A percentile compares a stretch with the other conserved stretches of the same genome.
These are phyloP conservation scores for Galeopsomyia nigrocyanea DNA, from an alignment of 2,888 invertebrate species.

Conservation along the genomic window DNA sequence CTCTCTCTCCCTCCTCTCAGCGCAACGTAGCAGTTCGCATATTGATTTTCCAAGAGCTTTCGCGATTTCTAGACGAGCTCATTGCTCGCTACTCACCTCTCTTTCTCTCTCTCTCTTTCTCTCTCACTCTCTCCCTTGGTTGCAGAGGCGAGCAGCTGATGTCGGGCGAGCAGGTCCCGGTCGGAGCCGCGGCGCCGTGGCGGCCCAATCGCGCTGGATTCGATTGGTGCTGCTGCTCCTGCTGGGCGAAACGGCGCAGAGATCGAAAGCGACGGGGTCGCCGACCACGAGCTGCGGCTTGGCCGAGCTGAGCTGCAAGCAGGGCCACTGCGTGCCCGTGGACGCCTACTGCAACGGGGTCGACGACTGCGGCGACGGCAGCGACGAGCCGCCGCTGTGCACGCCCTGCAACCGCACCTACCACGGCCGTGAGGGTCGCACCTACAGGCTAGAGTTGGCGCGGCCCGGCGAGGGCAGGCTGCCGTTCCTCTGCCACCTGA, in stretches of 20 bases:
- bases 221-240: background rate
- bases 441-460: constrained; percentile 79
- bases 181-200: background rate
- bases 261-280: background rate
- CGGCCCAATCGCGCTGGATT: background rate
- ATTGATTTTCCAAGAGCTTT: constrained; percentile 25
- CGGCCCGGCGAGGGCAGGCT: constrained; percentile 81
- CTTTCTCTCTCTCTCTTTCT: background rate
- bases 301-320: constrained; percentile 81
- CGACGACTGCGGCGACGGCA: constrained; percentile 87
- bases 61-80: constrained; percentile 3
- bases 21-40: background rate
- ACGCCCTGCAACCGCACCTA: constrained; percentile 91
- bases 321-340: constrained; percentile 81
- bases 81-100: background rate
- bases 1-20: background rate
- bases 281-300: constrained; percentile 76
- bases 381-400: constrained; percentile 87
- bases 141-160: constrained; percentile 41
- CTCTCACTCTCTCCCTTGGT: background rate
- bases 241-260: background rate
- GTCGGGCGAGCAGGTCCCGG: background rate
- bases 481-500: constrained; percentile 91
- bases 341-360: constrained; percentile 89
- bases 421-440: constrained; percentile 85